Base-by-base conservation (phyloP, 2,113 vertebrate species). In the Pomatorhinus ruficollis region DNA sequence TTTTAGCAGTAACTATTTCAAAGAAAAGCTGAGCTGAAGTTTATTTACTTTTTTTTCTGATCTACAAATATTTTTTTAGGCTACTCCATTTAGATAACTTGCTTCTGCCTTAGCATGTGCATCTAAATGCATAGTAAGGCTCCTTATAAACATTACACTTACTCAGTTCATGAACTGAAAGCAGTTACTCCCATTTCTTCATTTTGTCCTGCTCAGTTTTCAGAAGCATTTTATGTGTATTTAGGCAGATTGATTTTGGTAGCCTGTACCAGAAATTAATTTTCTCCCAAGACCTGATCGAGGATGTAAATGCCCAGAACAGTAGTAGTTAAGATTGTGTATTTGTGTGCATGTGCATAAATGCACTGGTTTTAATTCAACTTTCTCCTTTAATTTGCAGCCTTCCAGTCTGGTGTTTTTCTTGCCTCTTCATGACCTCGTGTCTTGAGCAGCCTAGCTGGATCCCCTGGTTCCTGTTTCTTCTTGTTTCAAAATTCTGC, bases 311-410 rank as follows among this genome's bases (percentile, higher is more conserved):
- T 35, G 39, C 24, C 21, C 54, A 89, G 50, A 87, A 42, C 19
- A 65, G 28, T 76, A 77, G 19, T 54, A 84, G 45, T 91, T 83
- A 47, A 3, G 10, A 86, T 59, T 93, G 79, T 95, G 3, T 94
- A 30, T 96, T 85, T 96, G 35, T 89, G 42, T 92, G 70, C n/a
- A 28, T 65, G 78, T 91, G 86, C 65, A 5, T 56, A 88, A 94
- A 60, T 52, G 50, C 88, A 49, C 82, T 89, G 92, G 52, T 97
- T 96, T 97, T 96, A 97, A 97, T 93, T 95, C 79, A 60, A 40
- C 92, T 97, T 96, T 97, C 90, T 97, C 47, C 93, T 97, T 96
- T 97, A 88, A 96, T 97, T 97, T 97, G 92, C 96, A 96, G 96
- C 93, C 31, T 88, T 94, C 95, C 92, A 83, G 95, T 94, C 85